A percentile compares a stretch with the other conserved stretches of the same genome.
Conservation (phyloP, 2,888 invertebrate genomes). For the Doris montereyensis region DNA sequence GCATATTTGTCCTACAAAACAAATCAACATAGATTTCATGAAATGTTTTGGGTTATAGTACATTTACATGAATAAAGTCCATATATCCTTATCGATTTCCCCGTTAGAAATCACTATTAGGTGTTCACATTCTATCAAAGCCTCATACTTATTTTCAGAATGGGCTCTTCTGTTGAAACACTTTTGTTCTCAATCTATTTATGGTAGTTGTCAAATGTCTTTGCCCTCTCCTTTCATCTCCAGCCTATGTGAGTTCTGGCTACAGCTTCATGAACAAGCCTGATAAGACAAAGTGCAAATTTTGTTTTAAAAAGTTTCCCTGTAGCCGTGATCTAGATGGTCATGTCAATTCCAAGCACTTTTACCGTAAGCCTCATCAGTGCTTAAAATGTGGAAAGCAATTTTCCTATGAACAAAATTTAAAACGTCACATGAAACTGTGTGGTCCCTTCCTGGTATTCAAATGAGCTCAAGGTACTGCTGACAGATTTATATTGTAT, state of each 20-base stretch:
- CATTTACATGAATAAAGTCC: no score
- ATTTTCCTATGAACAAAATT: not conserved
- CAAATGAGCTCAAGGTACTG: no score
- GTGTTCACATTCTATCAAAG: no score
- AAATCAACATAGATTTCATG: no score
- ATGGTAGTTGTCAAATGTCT: not conserved
- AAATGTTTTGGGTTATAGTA: no score
- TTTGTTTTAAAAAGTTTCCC: not conserved
- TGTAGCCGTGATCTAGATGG: not conserved
- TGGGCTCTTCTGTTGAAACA: not conserved
- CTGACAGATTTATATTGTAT: no score
- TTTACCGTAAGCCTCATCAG: not conserved
- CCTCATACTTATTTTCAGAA: no score
- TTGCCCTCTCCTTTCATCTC: not conserved
- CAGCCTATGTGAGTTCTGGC: not conserved
- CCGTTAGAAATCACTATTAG: no score
- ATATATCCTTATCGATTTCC: no score
- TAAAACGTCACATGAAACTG: not conserved
- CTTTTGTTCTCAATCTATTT: not conserved
- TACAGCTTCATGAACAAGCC: not conserved
- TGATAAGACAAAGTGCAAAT: no score
- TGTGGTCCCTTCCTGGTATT: no score
- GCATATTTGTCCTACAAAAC: no score
- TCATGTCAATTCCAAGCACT: not conserved
- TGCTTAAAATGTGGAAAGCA: not conserved